Evolutionary conservation across 2,888 invertebrate genomes (phyloP).

Genomic region (Ephialtes manifestator): DNA sequence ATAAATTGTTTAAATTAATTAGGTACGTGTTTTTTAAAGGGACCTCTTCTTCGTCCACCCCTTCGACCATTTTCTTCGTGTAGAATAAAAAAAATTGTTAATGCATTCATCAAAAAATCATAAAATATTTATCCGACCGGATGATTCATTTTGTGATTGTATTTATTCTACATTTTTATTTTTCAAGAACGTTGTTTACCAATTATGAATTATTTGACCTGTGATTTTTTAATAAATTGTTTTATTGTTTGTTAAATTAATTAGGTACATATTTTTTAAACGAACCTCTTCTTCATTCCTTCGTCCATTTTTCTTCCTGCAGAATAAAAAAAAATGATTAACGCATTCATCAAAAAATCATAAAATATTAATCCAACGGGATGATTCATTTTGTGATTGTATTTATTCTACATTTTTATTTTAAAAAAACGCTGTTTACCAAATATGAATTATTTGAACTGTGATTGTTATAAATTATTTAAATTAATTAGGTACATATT

Average conservation of each 20-base stretch:
- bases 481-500: too few species aligned
- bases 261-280: too few species aligned
- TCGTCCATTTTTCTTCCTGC: conserved; percentile 8
- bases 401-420: neutral
- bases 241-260: too few species aligned
- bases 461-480: too few species aligned
- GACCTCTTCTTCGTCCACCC: neutral
- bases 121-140: neutral
- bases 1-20: too few species aligned
- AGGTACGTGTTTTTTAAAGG: too few species aligned
- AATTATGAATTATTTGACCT: too few species aligned
- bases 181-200: too few species aligned
- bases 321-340: neutral
- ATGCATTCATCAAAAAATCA: neutral
- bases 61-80: neutral
- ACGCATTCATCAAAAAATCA: neutral
- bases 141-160: neutral
- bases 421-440: too few species aligned
- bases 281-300: too few species aligned
- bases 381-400: neutral
- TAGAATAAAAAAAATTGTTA: neutral
- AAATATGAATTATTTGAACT: too few species aligned
- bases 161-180: neutral
- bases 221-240: too few species aligned
- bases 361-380: neutral